A percentile compares a stretch with the other conserved stretches of the same genome.
Evolutionary conservation across 2,113 vertebrate species (phyloP).

Genomic region (Pyxicephalus adspersus): DNA sequence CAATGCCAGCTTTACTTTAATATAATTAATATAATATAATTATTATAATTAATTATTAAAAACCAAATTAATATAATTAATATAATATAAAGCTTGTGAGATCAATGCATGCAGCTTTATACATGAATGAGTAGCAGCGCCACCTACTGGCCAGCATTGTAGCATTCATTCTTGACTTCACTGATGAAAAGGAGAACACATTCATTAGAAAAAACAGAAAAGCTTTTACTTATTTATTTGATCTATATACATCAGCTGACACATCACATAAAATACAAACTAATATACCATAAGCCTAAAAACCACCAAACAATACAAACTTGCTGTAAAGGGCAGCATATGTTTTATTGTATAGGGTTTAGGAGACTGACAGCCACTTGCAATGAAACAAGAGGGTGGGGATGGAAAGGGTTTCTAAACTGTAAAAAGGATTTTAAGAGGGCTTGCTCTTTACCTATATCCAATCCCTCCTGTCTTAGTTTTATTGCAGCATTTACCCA

Average conservation of each 20-base stretch:
- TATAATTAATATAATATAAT: too few species aligned
- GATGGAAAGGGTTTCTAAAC: too few species aligned
- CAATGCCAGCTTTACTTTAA: too few species aligned
- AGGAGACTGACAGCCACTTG: neutral
- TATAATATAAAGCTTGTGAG: too few species aligned
- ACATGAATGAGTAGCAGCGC: neutral
- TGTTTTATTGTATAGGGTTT: too few species aligned
- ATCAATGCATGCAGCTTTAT: neutral
- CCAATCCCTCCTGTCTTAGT: too few species aligned
- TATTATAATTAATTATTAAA: too few species aligned
- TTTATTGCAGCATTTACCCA: too few species aligned
- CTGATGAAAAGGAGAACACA: neutral
- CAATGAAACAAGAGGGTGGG: too few species aligned
- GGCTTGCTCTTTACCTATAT: too few species aligned
- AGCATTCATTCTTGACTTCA: neutral
- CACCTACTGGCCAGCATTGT: conserved; percentile 26
- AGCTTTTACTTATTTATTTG: neutral
- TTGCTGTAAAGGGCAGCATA: neutral
- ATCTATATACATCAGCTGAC: neutral
- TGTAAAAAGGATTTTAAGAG: too few species aligned
- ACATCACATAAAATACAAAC: neutral
- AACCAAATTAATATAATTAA: too few species aligned
- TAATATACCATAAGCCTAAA: neutral
- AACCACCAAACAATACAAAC: neutral
- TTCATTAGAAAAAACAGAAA: neutral